Percentiles rank a stretch among this genome's conserved stretches.
Evolutionary conservation across 2,797 vertebrate genomes (phyloP).

Genomic region (Brotogeris chrysoptera): DNA sequence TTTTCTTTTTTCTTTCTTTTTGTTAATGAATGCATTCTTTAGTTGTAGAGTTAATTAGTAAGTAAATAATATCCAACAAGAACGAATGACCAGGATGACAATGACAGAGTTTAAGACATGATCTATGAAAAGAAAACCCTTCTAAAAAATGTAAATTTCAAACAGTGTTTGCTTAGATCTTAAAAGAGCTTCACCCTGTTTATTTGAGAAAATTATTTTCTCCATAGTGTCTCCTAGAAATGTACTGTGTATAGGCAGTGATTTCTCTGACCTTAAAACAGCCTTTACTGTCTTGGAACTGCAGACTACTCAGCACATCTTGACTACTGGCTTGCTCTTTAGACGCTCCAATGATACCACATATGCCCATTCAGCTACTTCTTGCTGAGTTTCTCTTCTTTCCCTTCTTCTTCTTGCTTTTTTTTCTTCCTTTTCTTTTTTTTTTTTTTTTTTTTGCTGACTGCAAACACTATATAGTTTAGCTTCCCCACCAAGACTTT

Average conservation of each 20-base stretch:
- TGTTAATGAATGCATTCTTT: not conserved
- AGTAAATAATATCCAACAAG: not conserved
- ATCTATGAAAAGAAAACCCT: slow-evolving; percentile 24
- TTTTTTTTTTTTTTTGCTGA: not conserved
- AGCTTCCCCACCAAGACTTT: slow-evolving; percentile 57
- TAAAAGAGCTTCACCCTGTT: not conserved
- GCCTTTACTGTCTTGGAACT: slow-evolving; percentile 69
- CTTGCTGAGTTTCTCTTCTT: slow-evolving; percentile 48
- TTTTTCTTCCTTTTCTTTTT: not conserved
- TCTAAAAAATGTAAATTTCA: not conserved
- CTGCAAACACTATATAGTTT: slow-evolving; percentile 55
- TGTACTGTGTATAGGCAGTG: slow-evolving; percentile 27
- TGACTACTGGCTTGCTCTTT: slow-evolving; percentile 57
- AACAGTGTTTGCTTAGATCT: not conserved
- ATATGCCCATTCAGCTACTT: slow-evolving; percentile 70
- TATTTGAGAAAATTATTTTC: not conserved
- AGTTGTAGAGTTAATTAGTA: not conserved
- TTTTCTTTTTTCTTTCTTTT: not conserved
- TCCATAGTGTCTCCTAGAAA: not conserved
- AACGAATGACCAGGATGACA: not conserved
- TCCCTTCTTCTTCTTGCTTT: not conserved
- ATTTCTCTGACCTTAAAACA: slow-evolving; percentile 71
- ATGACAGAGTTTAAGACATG: not conserved
- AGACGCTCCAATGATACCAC: slow-evolving; percentile 62
- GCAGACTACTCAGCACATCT: slow-evolving; percentile 71